Base-by-base conservation (phyloP, 1,140 invertebrate genomes). In the Archivesica marissinica region DNA sequence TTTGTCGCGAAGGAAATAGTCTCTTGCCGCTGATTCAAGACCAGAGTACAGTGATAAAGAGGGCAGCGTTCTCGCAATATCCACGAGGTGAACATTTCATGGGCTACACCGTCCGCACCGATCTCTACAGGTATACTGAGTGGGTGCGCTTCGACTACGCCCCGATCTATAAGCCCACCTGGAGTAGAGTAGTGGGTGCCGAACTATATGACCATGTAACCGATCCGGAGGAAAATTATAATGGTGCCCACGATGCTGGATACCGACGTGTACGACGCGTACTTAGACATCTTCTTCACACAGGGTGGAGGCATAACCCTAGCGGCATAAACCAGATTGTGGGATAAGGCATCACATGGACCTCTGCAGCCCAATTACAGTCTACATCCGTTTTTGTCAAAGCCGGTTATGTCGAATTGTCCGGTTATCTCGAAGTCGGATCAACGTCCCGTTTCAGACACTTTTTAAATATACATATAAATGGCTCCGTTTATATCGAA, bases 81-180 rank as follows among this genome's bases (percentile, higher is more conserved):
- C 97, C 97, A 13, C 95, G 97, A 95, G 97, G 91, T 97, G 97
- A 33, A 94, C 94, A 38, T 91, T 93, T 97, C 82, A 98, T 98
- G 97, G 97, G 97, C 6, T 94, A 94, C 75, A 96, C 96, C 23
- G 93, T 97, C 38, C 95, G 96, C 93, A 72, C 68, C 13, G 39
- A 72, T 2, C 2, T 7, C 0, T 72, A 47, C n/a, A 41, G 68
- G 6, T 72, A 72, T 20, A 72, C 68, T 50, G 68, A 72, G 25
- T 72, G 68, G 68, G 44, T 33, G 2, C 13, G 28, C 1, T 72
- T 72, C 25, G 25, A 25, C 1, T 89, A 97, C 96, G n/a, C 91
- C 94, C 81, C 87, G 0, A 33, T 9, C 6, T 90, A 91, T 64
- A 77, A 76, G 44, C 93, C 95, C 54, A 93, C 96, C 89, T 98